phyloP scores from a whole-genome alignment of 2,797 vertebrate species.

The Mormyrus proboscirostris region DNA sequence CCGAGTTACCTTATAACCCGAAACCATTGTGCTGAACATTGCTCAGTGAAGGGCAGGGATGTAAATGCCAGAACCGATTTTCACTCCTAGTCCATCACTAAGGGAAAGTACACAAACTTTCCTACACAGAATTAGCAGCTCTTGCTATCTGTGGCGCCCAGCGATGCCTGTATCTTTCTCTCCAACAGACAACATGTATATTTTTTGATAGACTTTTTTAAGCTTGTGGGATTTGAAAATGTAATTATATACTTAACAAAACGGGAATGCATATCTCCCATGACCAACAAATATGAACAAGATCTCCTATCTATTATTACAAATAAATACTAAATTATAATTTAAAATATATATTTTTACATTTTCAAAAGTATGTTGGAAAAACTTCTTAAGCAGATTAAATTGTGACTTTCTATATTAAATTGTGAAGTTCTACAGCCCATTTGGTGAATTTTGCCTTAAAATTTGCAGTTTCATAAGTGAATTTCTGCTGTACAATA shows the following conservation, averaged over 20 bases:
- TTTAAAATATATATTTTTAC: neutral
- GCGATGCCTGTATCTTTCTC: neutral
- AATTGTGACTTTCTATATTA: neutral
- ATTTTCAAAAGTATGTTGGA: neutral
- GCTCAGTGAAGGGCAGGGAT: neutral
- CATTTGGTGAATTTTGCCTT: neutral
- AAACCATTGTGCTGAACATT: neutral
- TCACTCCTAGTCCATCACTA: neutral
- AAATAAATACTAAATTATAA: neutral
- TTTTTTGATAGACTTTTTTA: neutral
- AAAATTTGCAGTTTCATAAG: neutral
- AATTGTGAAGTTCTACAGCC: neutral
- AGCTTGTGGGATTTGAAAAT: neutral
- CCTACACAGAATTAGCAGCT: neutral
- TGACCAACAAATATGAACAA: neutral
- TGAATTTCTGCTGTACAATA: neutral
- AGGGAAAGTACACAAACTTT: neutral
- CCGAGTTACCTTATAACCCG: neutral
- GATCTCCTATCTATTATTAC: neutral
- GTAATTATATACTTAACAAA: constrained; percentile 5
- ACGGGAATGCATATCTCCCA: neutral
- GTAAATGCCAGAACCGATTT: neutral
- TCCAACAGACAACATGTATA: neutral
- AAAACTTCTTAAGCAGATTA: constrained; percentile 7
- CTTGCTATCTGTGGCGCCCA: neutral